Percentiles rank a stretch among this genome's conserved stretches.
Evolutionary conservation across 2,888 invertebrate species (phyloP).

Genomic region (Epistrophe eligans): DNA sequence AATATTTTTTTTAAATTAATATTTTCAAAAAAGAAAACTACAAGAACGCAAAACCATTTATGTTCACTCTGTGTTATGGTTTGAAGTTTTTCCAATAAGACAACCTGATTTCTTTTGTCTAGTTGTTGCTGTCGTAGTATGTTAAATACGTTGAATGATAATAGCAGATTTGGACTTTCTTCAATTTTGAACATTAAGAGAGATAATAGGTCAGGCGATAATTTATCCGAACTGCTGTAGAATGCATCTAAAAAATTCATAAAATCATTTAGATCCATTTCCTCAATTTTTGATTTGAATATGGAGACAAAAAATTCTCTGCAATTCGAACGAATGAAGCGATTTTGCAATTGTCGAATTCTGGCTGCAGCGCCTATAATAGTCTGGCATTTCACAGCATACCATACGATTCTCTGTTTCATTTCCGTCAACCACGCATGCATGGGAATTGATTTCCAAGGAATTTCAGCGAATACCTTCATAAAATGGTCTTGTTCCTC

Average conservation of each 20-base stretch:
- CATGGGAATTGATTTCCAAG: conserved; percentile 81
- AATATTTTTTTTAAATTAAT: neutral
- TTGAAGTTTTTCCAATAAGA: conserved; percentile 28
- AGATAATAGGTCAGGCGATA: conserved; percentile 30
- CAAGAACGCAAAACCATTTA: conserved; percentile 53
- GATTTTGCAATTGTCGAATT: conserved; percentile 79
- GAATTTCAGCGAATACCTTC: conserved; percentile 72
- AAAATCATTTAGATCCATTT: conserved; percentile 78
- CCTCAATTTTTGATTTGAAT: conserved; percentile 74
- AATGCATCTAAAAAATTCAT: conserved; percentile 79
- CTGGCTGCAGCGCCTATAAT: conserved; percentile 77
- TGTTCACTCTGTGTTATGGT: conserved; percentile 20
- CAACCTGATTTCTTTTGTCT: neutral
- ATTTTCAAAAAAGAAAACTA: conserved; percentile 33
- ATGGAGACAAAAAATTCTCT: conserved; percentile 73
- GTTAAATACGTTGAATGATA: conserved; percentile 32
- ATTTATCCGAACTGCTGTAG: conserved; percentile 78
- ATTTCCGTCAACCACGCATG: conserved; percentile 78
- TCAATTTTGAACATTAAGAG: conserved; percentile 32
- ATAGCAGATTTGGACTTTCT: conserved; percentile 1
- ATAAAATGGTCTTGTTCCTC: conserved; percentile 69
- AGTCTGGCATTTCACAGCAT: conserved; percentile 46
- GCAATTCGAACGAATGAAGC: conserved; percentile 75
- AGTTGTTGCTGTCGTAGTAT: conserved; percentile 18
- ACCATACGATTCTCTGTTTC: conserved; percentile 33